phyloP scores from a whole-genome alignment of 2,113 vertebrate genomes.

The Hypocryptadius cinnamomeus region DNA sequence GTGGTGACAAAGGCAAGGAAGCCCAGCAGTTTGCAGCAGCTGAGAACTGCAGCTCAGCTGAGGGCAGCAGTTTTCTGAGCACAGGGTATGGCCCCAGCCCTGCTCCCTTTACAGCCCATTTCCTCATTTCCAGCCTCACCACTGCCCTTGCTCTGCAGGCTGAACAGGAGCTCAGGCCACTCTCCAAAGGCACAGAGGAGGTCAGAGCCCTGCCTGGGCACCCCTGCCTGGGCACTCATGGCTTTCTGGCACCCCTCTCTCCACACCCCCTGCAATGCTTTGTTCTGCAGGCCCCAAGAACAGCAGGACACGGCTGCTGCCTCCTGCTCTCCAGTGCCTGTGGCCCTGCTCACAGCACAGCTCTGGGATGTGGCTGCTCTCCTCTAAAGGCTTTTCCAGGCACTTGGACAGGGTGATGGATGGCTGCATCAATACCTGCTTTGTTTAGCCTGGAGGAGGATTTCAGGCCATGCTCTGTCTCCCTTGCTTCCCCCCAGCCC shows the following conservation, averaged over 20 bases:
- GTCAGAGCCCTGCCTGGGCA: background rate
- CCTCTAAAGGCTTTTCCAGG: background rate
- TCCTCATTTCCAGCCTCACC: background rate
- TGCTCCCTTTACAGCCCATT: background rate
- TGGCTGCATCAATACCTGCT: background rate
- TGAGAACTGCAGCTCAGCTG: background rate
- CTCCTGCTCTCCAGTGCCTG: background rate
- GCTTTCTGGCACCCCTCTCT: background rate
- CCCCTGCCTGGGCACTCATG: background rate
- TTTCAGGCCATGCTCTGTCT: background rate
- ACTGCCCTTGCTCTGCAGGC: background rate
- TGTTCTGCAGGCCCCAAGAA: background rate
- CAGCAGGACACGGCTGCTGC: background rate
- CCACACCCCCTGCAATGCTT: background rate
- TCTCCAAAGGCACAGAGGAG: background rate
- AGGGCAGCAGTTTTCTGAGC: background rate
- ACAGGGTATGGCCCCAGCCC: background rate
- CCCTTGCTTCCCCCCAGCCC: background rate
- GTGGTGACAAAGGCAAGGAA: background rate
- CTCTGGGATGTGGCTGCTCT: rapidly evolving
- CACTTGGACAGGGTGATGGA: background rate
- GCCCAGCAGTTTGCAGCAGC: background rate
- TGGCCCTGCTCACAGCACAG: background rate
- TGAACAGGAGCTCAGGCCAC: background rate
- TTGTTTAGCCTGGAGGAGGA: background rate